Base-by-base conservation (phyloP, 2,113 vertebrate species). In the Cheirogaleus medius region DNA sequence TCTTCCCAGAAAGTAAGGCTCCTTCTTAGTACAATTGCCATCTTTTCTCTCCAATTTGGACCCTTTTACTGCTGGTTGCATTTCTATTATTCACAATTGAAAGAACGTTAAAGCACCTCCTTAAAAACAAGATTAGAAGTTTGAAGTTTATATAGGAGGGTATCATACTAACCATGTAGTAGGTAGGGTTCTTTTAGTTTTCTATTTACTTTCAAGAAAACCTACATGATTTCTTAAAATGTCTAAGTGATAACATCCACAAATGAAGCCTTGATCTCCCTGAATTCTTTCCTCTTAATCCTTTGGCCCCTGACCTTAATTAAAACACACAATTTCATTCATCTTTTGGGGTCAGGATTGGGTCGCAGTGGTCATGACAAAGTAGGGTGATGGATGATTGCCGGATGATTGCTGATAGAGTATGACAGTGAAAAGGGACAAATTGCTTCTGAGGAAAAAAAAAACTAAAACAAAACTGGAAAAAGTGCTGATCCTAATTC, bases 1-100 rank as follows among this genome's bases (percentile, higher is more conserved):
- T 73, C 80, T 91, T 94, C 89, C 74, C 32, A 44, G 76, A 91
- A 95, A 97, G 91, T 90, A 86, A 82, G 32, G 49, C 73, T 96
- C 83, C 69, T 93, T 87, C 76, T 91, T 63, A 52, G 54, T 20
- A 83, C 42, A 89, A 80, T 4, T 94, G 68, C 73, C 90, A 76
- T 84, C 74, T 91, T 94, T 96, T 94, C 56, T 94, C 56, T 54
- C 66, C 39, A 60, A 1, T 92, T 87, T 96, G 56, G 56, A 77
- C 29, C 64, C 68, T 85, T 92, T 91, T 32, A 52, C 44, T 73
- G n/a, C 66, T 66, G 54, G 68, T 64, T 89, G n/a, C 29, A 84
- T 69, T 82, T 86, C 89, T 94, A 69, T 52, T 86, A 73, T 87
- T 94, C 52, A 29, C 52, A 56, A 52, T 83, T 80, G 44, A 92